Conservation (phyloP, 2,113 vertebrate species). For the Lycaon pictus region DNA sequence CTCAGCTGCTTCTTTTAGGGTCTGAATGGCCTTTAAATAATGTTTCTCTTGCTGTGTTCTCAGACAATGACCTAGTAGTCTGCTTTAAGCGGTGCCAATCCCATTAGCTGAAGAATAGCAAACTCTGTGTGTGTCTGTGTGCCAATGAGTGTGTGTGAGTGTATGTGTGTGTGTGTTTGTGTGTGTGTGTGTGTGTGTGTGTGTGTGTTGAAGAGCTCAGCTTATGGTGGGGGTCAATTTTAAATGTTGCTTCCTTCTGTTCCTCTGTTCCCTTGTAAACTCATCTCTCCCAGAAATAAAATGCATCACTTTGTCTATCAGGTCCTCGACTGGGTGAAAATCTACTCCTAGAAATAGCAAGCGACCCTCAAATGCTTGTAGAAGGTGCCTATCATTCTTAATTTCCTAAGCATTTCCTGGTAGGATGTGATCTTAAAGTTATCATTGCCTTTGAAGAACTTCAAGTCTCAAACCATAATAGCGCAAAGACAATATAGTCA, state of each 20-base stretch:
- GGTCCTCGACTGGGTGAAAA: background rate
- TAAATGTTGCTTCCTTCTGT: conserved; percentile 51
- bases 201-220: conserved; percentile 30
- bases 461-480: background rate
- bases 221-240: conserved; percentile 29
- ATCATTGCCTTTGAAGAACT: background rate
- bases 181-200: conserved; percentile 49
- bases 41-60: conserved; percentile 91
- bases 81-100: conserved; percentile 90
- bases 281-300: conserved; percentile 34
- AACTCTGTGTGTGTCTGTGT: conserved; percentile 70
- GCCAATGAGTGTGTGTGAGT: conserved; percentile 60
- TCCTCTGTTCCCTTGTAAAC: conserved; percentile 24
- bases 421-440: background rate
- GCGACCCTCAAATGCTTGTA: background rate
- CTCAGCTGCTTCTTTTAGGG: conserved; percentile 88
- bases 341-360: background rate
- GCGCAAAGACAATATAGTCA: background rate
- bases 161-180: conserved; percentile 16
- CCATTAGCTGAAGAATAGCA: conserved; percentile 90
- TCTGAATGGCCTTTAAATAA: conserved; percentile 92
- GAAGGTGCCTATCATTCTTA: background rate
- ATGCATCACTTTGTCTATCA: background rate
- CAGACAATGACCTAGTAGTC: conserved; percentile 89
- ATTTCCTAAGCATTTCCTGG: background rate